Percentiles rank a stretch among this genome's conserved stretches.
These are phyloP conservation scores for Chymomyza costata DNA, from an alignment of 1,140 invertebrate species.

Conservation along the genomic window DNA sequence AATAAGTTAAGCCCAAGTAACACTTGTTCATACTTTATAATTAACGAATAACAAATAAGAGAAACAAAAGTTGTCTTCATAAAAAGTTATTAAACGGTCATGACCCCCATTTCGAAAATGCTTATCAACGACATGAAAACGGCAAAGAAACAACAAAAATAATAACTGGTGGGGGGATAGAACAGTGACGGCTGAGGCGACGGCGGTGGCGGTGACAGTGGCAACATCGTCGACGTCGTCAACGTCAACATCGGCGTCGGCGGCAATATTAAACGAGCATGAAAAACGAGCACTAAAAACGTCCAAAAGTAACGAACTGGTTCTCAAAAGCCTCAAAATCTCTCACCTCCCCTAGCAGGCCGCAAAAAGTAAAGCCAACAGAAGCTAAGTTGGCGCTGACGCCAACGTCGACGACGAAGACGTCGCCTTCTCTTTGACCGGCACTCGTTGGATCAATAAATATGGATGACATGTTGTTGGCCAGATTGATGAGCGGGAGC, in stretches of 20 bases:
- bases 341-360: too few species aligned
- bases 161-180: neutral
- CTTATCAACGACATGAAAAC: slow-evolving; percentile 57
- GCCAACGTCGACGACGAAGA: slow-evolving; percentile 40
- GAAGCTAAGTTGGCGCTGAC: slow-evolving; percentile 15
- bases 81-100: slow-evolving; percentile 74
- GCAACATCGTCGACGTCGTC: too few species aligned
- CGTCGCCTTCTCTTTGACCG: slow-evolving; percentile 28
- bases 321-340: slow-evolving; percentile 30
- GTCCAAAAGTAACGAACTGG: slow-evolving; percentile 44
- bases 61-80: slow-evolving; percentile 32
- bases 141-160: slow-evolving; percentile 24
- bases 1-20: slow-evolving; percentile 49
- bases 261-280: slow-evolving; percentile 36
- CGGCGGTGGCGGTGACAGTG: slow-evolving; percentile 7
- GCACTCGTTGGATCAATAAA: slow-evolving; percentile 61
- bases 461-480: slow-evolving; percentile 67
- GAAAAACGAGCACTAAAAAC: slow-evolving; percentile 33
- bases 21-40: slow-evolving; percentile 37
- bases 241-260: slow-evolving; percentile 1
- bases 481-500: slow-evolving; percentile 54
- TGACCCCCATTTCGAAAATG: slow-evolving; percentile 71
- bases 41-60: slow-evolving; percentile 23
- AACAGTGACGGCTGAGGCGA: slow-evolving; percentile 6
- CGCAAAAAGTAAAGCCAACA: slow-evolving; percentile 9